Evolutionary conservation across 1,140 invertebrate genomes (phyloP).

Genomic region (Drosophila burlai): DNA sequence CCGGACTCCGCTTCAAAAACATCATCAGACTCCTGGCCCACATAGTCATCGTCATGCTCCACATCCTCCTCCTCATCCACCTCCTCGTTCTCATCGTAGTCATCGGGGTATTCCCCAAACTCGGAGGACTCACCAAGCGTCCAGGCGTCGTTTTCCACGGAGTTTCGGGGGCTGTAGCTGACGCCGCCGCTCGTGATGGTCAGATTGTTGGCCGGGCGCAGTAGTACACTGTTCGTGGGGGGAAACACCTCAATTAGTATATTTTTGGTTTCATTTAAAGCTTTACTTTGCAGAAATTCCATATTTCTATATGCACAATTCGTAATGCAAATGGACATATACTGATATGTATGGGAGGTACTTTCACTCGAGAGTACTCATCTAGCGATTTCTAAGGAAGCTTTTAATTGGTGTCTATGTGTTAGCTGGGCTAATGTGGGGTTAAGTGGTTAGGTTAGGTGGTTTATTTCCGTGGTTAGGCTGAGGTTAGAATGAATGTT

Average conservation of each 20-base stretch:
- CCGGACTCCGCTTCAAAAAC: slow-evolving; percentile 65
- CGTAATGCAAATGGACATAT: slow-evolving; percentile 7
- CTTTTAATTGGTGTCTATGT: slow-evolving; percentile 42
- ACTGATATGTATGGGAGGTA: slow-evolving; percentile 24
- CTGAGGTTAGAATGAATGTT: slow-evolving; percentile 26
- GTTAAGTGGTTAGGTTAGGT: slow-evolving; percentile 15
- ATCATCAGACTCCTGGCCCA: slow-evolving; percentile 69
- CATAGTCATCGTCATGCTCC: slow-evolving; percentile 28
- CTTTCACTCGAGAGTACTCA: slow-evolving; percentile 22
- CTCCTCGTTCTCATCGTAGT: slow-evolving; percentile 61
- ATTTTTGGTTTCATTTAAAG: background rate
- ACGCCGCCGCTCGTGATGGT: slow-evolving; percentile 68
- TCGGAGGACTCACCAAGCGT: slow-evolving; percentile 78
- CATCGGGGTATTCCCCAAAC: slow-evolving; percentile 65
- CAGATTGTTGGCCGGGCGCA: slow-evolving; percentile 69
- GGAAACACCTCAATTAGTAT: slow-evolving; percentile 13
- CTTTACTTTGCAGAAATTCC: background rate
- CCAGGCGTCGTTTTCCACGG: slow-evolving; percentile 78
- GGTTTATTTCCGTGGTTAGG: slow-evolving; percentile 11
- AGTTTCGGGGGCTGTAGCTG: slow-evolving; percentile 74
- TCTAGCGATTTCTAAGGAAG: slow-evolving; percentile 46
- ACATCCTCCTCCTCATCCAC: slow-evolving; percentile 25
- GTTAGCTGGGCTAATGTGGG: slow-evolving; percentile 41
- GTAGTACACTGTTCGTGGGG: slow-evolving; percentile 50
- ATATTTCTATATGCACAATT: slow-evolving; percentile 45